Evolutionary conservation across 2,888 invertebrate species (phyloP).

Genomic region (Amaurobius ferox): DNA sequence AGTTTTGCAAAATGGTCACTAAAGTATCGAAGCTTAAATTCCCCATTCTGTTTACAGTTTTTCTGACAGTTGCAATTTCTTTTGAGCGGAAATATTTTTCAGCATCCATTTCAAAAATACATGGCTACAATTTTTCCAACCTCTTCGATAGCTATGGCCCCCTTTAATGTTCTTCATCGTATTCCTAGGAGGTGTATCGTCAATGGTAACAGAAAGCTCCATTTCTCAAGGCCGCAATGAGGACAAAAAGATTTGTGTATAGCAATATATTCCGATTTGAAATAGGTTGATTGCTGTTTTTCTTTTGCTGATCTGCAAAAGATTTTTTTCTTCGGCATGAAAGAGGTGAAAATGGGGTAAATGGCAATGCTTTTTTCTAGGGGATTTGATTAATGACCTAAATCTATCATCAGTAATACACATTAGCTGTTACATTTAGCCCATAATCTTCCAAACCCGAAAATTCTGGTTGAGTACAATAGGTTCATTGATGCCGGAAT

Average conservation of each 20-base stretch:
- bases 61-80: conserved; percentile 11
- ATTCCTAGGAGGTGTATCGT: neutral
- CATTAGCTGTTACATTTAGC: too few relatives aligned
- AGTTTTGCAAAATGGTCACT: neutral
- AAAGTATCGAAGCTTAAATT: neutral
- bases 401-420: conserved; percentile 44
- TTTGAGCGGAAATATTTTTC: conserved; percentile 4
- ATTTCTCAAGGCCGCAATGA: conserved; percentile 27
- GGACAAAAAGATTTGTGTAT: conserved; percentile 15
- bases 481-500: too few relatives aligned
- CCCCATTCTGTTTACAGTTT: neutral
- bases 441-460: too few relatives aligned
- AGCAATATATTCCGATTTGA: conserved; percentile 8
- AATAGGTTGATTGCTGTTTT: conserved; percentile 10
- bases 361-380: conserved; percentile 4
- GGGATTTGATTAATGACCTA: conserved; percentile 40
- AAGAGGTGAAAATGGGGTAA: conserved; percentile 24
- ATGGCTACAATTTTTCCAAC: neutral
- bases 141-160: neutral
- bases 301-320: conserved; percentile 25
- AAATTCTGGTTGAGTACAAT: too few relatives aligned
- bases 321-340: neutral
- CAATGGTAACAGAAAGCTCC: conserved; percentile 16
- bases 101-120: neutral
- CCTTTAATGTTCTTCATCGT: conserved; percentile 28